Conservation (phyloP, 1,140 invertebrate genomes). For the Ruditapes philippinarum region DNA sequence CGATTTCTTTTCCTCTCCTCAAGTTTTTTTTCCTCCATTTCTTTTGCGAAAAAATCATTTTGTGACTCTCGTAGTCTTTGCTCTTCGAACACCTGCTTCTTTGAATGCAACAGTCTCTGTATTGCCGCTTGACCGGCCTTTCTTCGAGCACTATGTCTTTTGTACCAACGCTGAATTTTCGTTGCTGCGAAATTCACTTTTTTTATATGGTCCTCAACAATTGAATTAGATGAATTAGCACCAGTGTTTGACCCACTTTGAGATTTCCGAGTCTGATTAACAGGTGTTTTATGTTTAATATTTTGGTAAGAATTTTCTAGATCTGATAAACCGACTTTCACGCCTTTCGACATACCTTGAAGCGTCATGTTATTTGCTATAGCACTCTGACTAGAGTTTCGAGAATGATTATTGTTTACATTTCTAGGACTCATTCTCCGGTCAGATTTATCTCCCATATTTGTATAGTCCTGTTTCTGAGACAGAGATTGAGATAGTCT, state of each 20-base stretch:
- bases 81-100: constrained; percentile 75
- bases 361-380: constrained; percentile 85
- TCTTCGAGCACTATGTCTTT: constrained; percentile 68
- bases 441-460: constrained; percentile 59
- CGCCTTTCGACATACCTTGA: constrained; percentile 78
- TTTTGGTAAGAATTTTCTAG: constrained; percentile 86
- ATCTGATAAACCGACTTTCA: constrained; percentile 82
- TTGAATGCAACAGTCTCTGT: constrained; percentile 81
- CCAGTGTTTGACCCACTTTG: constrained; percentile 40
- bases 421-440: constrained; percentile 13
- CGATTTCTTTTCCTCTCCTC: constrained; percentile 81
- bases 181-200: constrained; percentile 81
- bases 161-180: constrained; percentile 83
- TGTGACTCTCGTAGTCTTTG: constrained; percentile 54
- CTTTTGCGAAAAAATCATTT: constrained; percentile 63
- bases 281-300: constrained; percentile 85
- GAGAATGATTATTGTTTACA: constrained; percentile 16
- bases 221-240: constrained; percentile 37
- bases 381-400: constrained; percentile 66
- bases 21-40: constrained; percentile 68
- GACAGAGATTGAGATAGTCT: constrained; percentile 73
- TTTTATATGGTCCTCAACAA: constrained; percentile 83
- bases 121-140: constrained; percentile 82
- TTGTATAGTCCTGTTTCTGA: constrained; percentile 68
- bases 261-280: constrained; percentile 81